Evolutionary conservation across 2,797 vertebrate genomes (phyloP).

Genomic region (Salmo trutta): DNA sequence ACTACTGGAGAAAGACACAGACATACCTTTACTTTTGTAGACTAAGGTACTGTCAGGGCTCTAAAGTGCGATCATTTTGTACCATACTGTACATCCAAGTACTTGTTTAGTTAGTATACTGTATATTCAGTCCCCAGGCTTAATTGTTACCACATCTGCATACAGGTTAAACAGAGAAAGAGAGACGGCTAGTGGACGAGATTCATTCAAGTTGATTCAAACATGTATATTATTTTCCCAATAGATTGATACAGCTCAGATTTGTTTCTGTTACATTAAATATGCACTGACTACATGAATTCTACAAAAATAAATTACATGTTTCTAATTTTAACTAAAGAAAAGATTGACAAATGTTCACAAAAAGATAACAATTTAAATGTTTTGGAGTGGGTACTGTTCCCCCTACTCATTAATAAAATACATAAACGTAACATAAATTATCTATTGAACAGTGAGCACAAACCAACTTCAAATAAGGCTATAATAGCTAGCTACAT

Average conservation of each 20-base stretch:
- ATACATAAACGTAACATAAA: not conserved
- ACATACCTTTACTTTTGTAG: too few relatives aligned
- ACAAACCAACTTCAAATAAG: slow-evolving; percentile 15
- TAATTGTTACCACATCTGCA: not conserved
- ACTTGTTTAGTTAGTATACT: slow-evolving; percentile 25
- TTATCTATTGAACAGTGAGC: not conserved
- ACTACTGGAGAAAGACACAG: too few relatives aligned
- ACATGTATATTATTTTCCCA: not conserved
- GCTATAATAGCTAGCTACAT: slow-evolving; percentile 10
- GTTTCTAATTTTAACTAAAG: not conserved
- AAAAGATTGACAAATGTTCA: not conserved
- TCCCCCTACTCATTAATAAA: not conserved
- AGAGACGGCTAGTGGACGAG: not conserved
- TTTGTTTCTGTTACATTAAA: not conserved
- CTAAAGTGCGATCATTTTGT: not conserved
- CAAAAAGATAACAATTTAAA: not conserved
- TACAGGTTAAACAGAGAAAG: not conserved
- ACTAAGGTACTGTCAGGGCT: too few relatives aligned
- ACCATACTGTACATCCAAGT: not conserved
- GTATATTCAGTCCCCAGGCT: not conserved
- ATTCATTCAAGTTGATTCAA: not conserved
- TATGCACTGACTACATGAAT: not conserved
- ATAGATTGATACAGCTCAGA: not conserved
- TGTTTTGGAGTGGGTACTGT: not conserved
- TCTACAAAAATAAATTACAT: not conserved